Conservation (phyloP, 2,113 vertebrate species). For the Glaucidium brasilianum region DNA sequence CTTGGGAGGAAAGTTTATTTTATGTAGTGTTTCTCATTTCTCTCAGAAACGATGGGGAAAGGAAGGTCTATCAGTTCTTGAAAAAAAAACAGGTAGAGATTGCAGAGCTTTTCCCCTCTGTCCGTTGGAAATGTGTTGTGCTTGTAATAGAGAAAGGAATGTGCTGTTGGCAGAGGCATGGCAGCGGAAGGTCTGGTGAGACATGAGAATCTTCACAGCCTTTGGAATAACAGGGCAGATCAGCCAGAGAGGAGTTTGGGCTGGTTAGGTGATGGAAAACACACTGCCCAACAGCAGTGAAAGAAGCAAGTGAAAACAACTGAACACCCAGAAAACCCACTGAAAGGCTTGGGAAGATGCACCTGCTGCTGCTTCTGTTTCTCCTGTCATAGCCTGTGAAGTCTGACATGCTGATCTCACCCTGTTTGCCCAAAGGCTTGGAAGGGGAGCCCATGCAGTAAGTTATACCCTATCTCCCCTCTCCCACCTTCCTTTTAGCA, state of each 20-base stretch:
- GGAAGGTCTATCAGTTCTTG: background rate
- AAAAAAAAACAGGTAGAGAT: background rate
- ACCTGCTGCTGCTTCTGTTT: background rate
- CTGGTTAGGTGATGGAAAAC: background rate
- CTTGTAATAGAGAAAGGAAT: slow-evolving; percentile 42
- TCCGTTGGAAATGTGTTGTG: background rate
- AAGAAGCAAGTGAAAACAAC: background rate
- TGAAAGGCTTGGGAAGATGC: background rate
- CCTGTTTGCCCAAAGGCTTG: background rate
- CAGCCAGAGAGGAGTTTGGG: background rate
- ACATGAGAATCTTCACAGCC: background rate
- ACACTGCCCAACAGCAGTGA: background rate
- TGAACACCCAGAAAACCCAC: background rate
- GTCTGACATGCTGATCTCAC: background rate
- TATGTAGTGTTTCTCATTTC: background rate
- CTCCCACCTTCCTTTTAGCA: background rate
- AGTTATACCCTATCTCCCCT: background rate
- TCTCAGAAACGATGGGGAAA: background rate
- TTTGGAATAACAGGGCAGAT: background rate
- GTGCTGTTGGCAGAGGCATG: background rate
- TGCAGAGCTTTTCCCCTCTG: background rate
- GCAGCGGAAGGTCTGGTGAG: background rate
- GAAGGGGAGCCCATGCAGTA: background rate
- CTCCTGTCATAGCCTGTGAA: background rate
- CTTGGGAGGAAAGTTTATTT: background rate